Percentiles rank a stretch among this genome's conserved stretches.
Conservation (phyloP, 1,140 invertebrate species). For the Pogonomyrmex barbatus region DNA sequence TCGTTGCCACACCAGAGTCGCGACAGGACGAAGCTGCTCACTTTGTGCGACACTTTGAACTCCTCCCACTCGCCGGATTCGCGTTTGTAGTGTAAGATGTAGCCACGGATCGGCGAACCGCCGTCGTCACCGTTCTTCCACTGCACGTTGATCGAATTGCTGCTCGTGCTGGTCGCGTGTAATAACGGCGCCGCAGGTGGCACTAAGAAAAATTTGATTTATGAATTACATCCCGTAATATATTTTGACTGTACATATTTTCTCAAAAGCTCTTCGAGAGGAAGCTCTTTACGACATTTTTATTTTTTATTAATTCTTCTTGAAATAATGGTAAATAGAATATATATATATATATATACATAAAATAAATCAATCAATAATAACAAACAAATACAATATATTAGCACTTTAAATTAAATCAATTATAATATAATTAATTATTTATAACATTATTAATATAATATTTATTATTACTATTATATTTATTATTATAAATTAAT, state of each 20-base stretch:
- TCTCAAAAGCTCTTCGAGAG: not conserved
- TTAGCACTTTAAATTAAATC: not conserved
- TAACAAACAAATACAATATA: not conserved
- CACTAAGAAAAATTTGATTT: constrained; percentile 80
- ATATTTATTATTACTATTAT: too few species aligned
- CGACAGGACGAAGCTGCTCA: constrained; percentile 91
- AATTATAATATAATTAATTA: not conserved
- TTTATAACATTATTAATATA: too few species aligned
- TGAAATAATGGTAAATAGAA: not conserved
- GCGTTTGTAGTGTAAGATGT: constrained; percentile 95
- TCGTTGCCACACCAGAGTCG: constrained; percentile 95
- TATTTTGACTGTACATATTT: not conserved
- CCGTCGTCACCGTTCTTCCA: constrained; percentile 87
- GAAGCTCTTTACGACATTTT: not conserved
- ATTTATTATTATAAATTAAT: not conserved
- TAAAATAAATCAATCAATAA: not conserved
- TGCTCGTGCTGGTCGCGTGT: constrained; percentile 86
- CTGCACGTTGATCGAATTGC: constrained; percentile 87
- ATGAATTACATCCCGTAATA: not conserved
- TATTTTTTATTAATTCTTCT: not conserved
- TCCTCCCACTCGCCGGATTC: constrained; percentile 96
- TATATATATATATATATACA: not conserved
- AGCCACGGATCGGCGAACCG: constrained; percentile 88
- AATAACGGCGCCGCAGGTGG: constrained; percentile 86
- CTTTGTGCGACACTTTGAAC: constrained; percentile 92